Conservation (phyloP, 2,113 vertebrate genomes). For the Pristiophorus japonicus region DNA sequence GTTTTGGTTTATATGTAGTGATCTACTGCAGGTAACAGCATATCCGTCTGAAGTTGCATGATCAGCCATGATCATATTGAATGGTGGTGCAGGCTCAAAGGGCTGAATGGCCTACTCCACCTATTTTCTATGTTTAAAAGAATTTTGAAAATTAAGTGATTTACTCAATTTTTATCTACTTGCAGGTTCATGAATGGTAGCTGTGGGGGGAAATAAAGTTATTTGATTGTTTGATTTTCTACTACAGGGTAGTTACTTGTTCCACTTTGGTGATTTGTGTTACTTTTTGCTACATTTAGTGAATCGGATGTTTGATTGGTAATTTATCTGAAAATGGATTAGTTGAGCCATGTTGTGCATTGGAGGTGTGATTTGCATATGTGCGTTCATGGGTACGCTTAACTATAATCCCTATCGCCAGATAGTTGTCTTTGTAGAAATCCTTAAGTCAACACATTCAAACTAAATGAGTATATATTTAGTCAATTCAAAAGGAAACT, state of each 20-base stretch:
- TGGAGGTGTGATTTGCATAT: neutral
- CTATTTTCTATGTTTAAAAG: too few species aligned
- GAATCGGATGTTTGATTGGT: neutral
- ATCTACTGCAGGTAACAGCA: neutral
- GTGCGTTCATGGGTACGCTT: too few species aligned
- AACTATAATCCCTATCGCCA: neutral
- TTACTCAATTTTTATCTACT: neutral
- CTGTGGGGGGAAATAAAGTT: neutral
- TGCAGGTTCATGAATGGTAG: neutral
- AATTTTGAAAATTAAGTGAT: neutral
- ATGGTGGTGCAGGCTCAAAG: too few species aligned
- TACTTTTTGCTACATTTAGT: neutral
- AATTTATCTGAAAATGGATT: neutral
- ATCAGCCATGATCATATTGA: too few species aligned
- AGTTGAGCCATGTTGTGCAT: neutral
- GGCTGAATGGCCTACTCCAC: too few species aligned
- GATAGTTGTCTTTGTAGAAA: neutral
- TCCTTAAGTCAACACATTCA: neutral
- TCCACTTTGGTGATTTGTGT: neutral
- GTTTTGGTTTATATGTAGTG: neutral
- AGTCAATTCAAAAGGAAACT: neutral
- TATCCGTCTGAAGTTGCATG: too few species aligned
- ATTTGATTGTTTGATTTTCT: neutral
- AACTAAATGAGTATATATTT: neutral
- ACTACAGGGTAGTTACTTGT: neutral